phyloP scores from a whole-genome alignment of 2,797 vertebrate species.

The Lepilemur septentrionalis region DNA sequence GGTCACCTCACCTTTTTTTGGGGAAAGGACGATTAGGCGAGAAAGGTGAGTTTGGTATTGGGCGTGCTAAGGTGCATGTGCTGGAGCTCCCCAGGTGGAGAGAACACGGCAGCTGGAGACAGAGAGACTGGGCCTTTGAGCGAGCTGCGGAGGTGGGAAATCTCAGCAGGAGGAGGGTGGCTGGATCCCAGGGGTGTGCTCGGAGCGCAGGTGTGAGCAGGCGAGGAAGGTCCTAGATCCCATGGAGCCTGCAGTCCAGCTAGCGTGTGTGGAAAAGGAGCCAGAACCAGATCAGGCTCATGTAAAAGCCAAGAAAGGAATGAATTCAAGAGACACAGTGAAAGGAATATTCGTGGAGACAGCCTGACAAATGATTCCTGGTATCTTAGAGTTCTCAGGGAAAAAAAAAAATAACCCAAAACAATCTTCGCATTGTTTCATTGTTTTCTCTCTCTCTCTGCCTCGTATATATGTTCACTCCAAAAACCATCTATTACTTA shows the following conservation, averaged over 20 bases:
- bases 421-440: constrained; percentile 20
- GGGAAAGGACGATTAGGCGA: not conserved
- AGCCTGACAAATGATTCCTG: not conserved
- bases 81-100: not conserved
- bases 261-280: not conserved
- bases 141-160: not conserved
- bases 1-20: not conserved
- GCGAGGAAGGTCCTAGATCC: accelerated
- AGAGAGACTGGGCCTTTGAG: not conserved
- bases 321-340: not conserved
- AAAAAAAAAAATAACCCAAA: not conserved
- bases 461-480: not conserved
- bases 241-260: not conserved
- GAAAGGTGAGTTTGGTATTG: not conserved
- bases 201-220: accelerated
- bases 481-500: constrained; percentile 47
- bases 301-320: constrained; percentile 16
- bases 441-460: not conserved
- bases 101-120: not conserved
- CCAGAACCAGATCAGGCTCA: not conserved
- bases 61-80: too few species aligned
- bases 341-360: not conserved
- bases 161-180: not conserved
- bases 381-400: not conserved
- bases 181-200: not conserved